These are phyloP conservation scores for Chaetophractus vellerosus DNA, from an alignment of 2,797 vertebrate genomes.

Conservation along the genomic window DNA sequence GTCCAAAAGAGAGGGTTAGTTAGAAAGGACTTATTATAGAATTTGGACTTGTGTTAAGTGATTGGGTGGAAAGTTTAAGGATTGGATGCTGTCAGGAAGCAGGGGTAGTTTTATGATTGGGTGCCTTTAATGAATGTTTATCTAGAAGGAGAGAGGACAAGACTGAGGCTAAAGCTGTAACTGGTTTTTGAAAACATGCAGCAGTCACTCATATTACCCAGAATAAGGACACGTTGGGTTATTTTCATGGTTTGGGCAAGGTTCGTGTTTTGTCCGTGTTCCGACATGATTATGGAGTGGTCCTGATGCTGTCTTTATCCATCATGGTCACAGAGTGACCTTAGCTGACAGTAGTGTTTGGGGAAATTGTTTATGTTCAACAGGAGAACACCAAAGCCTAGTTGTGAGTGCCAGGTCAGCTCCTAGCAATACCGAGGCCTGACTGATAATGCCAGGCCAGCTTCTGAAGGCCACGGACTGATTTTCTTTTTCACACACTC, in stretches of 20 bases:
- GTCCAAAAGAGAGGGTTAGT: slow-evolving; percentile 14
- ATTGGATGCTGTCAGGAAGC: neutral
- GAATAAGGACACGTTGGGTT: slow-evolving; percentile 3
- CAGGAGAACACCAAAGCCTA: slow-evolving; percentile 51
- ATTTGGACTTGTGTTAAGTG: neutral
- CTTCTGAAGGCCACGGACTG: slow-evolving; percentile 24
- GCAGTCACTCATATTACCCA: slow-evolving; percentile 43
- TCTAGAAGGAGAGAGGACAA: slow-evolving; percentile 12
- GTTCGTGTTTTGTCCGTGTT: slow-evolving; percentile 49
- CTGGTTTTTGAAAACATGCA: slow-evolving; percentile 7
- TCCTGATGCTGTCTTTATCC: slow-evolving; percentile 63
- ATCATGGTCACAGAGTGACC: slow-evolving; percentile 27
- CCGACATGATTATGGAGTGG: slow-evolving; percentile 59
- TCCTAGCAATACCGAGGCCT: slow-evolving; percentile 3
- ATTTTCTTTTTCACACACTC: slow-evolving; percentile 10
- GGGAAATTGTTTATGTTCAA: slow-evolving; percentile 44
- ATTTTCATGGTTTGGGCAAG: slow-evolving; percentile 49
- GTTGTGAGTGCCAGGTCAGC: slow-evolving; percentile 1
- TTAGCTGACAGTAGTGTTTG: slow-evolving; percentile 24
- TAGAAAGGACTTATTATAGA: neutral
- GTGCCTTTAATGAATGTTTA: slow-evolving; percentile 64
- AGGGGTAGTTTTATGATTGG: neutral
- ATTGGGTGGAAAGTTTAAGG: neutral
- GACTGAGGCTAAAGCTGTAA: slow-evolving; percentile 26
- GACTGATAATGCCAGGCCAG: neutral